phyloP scores from a whole-genome alignment of 1,140 invertebrate species.

The Scylla paramamosain region DNA sequence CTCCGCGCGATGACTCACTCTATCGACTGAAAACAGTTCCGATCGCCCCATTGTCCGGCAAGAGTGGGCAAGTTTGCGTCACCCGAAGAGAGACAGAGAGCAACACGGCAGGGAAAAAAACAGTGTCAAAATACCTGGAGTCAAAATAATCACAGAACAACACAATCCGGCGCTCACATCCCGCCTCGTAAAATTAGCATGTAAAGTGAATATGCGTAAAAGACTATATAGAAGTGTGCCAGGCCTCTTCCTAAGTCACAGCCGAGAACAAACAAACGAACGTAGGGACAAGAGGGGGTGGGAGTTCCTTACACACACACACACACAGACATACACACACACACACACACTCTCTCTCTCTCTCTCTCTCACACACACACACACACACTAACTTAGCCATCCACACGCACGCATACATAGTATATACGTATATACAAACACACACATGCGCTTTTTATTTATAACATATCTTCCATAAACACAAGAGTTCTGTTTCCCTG shows the following conservation, averaged over 20 bases:
- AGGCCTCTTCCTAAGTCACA: constrained; percentile 7
- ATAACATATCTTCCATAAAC: too few species aligned
- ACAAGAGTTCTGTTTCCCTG: too few species aligned
- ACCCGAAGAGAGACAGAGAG: not conserved
- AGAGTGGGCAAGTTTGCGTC: not conserved
- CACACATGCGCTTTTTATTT: too few species aligned
- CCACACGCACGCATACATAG: too few species aligned
- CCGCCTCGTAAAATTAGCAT: not conserved
- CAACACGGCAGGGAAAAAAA: not conserved
- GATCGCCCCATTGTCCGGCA: not conserved
- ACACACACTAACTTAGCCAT: too few species aligned
- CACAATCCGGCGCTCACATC: not conserved
- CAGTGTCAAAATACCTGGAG: not conserved
- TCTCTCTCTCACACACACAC: too few species aligned
- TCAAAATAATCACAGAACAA: constrained; percentile 18
- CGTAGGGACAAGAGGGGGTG: not conserved
- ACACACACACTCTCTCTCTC: too few species aligned
- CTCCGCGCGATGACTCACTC: not conserved
- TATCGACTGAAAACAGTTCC: not conserved
- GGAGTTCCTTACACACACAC: too few species aligned
- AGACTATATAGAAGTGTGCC: not conserved
- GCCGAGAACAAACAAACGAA: constrained; percentile 48
- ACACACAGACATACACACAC: too few species aligned
- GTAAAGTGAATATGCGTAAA: not conserved
- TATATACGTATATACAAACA: too few species aligned